phyloP scores from a whole-genome alignment of 1,140 invertebrate genomes.

The Drosophila ironensis region DNA sequence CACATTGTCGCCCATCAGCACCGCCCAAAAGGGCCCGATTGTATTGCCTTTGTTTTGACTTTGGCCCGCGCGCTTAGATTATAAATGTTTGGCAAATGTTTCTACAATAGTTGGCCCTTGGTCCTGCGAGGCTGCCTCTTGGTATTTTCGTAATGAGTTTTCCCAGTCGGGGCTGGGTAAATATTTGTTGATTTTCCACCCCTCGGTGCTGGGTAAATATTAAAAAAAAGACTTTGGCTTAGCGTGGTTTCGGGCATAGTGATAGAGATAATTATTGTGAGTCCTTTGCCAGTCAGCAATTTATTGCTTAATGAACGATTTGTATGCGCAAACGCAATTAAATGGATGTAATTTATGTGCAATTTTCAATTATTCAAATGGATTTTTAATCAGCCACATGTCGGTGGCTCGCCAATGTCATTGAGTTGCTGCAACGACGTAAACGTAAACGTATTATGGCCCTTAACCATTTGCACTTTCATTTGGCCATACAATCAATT shows the following conservation, averaged over 20 bases:
- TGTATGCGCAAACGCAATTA: conserved; percentile 38
- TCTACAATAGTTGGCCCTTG: conserved; percentile 52
- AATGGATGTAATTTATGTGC: conserved; percentile 39
- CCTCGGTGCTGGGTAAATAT: conserved; percentile 10
- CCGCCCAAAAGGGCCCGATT: too few species aligned
- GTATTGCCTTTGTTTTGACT: conserved; percentile 58
- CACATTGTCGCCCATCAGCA: too few species aligned
- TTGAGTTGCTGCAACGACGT: neutral
- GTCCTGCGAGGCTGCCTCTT: conserved; percentile 7
- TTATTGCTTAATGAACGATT: conserved; percentile 44
- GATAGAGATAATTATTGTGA: neutral
- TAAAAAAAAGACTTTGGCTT: conserved; percentile 11
- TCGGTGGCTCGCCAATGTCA: conserved; percentile 7
- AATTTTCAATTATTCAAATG: conserved; percentile 45
- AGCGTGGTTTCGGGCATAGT: conserved; percentile 15
- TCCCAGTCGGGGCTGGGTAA: conserved; percentile 6
- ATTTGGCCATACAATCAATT: neutral
- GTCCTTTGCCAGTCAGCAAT: neutral
- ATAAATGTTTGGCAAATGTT: conserved; percentile 71
- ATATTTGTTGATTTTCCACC: conserved; percentile 14
- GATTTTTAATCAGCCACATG: conserved; percentile 47
- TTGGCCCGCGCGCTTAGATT: conserved; percentile 66
- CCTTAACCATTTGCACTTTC: neutral
- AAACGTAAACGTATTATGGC: neutral
- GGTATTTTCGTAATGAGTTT: conserved; percentile 48